Conservation (phyloP, 2,113 vertebrate species). For the Tyto alba region DNA sequence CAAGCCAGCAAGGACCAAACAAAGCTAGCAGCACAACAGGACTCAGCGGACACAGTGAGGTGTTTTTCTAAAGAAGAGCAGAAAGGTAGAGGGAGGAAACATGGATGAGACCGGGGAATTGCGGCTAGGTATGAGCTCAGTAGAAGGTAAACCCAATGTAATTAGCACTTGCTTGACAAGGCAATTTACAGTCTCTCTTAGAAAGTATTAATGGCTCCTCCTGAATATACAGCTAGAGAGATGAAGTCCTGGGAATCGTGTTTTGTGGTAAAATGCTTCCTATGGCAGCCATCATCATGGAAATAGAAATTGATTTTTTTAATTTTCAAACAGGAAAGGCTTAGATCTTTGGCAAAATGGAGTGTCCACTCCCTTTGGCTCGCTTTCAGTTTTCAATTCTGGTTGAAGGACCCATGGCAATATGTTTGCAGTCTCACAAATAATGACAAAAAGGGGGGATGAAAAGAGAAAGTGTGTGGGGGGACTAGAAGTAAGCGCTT, state of each 20-base stretch:
- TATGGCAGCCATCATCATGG: conserved; percentile 39
- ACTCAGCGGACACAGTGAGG: neutral
- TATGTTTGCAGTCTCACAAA: neutral
- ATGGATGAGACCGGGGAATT: neutral
- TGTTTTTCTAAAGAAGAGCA: conserved; percentile 28
- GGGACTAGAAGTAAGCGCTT: neutral
- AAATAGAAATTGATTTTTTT: neutral
- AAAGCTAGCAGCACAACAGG: conserved; percentile 50
- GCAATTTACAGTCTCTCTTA: conserved; percentile 21
- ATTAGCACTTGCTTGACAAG: conserved; percentile 11
- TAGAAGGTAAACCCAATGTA: conserved; percentile 18
- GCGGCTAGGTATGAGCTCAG: neutral
- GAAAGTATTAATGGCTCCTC: conserved; percentile 42
- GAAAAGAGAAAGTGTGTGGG: neutral
- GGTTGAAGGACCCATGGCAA: neutral
- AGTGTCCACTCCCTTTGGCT: conserved; percentile 44
- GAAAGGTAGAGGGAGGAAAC: neutral
- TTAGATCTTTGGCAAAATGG: conserved; percentile 71
- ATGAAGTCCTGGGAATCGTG: conserved; percentile 5
- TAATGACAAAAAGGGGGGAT: neutral
- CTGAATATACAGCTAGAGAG: conserved; percentile 43
- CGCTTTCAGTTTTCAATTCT: neutral
- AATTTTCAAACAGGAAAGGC: conserved; percentile 30
- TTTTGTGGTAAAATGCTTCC: conserved; percentile 27
- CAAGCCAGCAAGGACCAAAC: conserved; percentile 70